Evolutionary conservation across 1,140 invertebrate species (phyloP).

Genomic region (Tetragnatha versicolor): DNA sequence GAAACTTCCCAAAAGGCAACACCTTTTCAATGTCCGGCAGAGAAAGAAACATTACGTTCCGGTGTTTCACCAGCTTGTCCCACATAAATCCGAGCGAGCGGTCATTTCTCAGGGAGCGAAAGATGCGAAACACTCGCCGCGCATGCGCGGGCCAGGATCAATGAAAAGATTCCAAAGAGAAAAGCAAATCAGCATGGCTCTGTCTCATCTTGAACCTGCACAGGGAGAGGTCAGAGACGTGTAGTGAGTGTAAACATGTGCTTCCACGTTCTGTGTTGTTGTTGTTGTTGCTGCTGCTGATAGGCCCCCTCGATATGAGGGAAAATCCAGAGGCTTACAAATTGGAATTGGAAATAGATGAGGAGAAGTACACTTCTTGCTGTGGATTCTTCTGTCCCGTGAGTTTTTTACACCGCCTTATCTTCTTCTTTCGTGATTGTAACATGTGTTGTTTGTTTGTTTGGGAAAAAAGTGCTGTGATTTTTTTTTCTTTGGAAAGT

Average conservation of each 20-base stretch:
- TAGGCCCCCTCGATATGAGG: neutral
- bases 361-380: slow-evolving; percentile 24
- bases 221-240: neutral
- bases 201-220: slow-evolving; percentile 15
- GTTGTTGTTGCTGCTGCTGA: neutral
- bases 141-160: slow-evolving; percentile 34
- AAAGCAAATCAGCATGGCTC: slow-evolving; percentile 51
- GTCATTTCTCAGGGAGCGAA: slow-evolving; percentile 4
- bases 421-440: too few species aligned
- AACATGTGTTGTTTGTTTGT: too few species aligned
- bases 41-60: too few species aligned
- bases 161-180: slow-evolving; percentile 41
- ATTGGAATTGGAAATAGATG: slow-evolving; percentile 33
- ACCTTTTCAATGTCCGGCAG: too few species aligned
- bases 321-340: slow-evolving; percentile 47
- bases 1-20: too few species aligned
- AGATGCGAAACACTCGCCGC: slow-evolving; percentile 21
- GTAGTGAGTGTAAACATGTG: slow-evolving; percentile 28
- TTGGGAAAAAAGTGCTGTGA: too few species aligned
- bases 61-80: too few species aligned
- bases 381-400: slow-evolving; percentile 29
- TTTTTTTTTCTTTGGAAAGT: too few species aligned
- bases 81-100: too few species aligned
- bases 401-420: too few species aligned
- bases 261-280: neutral